These are phyloP conservation scores for Lycodopsis pacificus DNA, from an alignment of 2,797 vertebrate genomes.

Conservation along the genomic window DNA sequence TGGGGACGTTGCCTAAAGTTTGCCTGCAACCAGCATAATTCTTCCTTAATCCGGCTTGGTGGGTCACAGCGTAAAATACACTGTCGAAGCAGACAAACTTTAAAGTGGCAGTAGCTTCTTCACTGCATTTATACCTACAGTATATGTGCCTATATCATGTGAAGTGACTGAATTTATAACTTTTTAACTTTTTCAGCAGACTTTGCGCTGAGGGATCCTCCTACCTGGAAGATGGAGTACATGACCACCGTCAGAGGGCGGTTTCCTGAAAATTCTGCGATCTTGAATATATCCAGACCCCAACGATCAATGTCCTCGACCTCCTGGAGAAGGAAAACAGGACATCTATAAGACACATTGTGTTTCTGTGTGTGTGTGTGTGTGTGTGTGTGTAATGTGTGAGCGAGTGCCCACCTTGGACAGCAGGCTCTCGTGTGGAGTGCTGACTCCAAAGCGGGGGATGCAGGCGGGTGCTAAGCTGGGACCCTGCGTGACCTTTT, in stretches of 20 bases:
- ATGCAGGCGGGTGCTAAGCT: slow-evolving; percentile 81
- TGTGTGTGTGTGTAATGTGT: slow-evolving; percentile 3
- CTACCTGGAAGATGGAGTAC: slow-evolving; percentile 95
- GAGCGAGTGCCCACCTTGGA: slow-evolving; percentile 83
- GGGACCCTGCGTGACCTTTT: slow-evolving; percentile 81
- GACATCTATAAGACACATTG: slow-evolving; percentile 11
- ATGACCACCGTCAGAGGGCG: slow-evolving; percentile 92
- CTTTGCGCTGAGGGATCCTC: neutral
- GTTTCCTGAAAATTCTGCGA: slow-evolving; percentile 91
- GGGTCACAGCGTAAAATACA: neutral
- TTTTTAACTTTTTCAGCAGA: neutral
- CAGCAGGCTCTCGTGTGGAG: slow-evolving; percentile 87
- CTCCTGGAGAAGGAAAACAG: slow-evolving; percentile 82
- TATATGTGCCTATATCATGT: neutral
- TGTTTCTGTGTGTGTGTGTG: neutral
- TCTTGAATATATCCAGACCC: slow-evolving; percentile 93
- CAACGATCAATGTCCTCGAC: slow-evolving; percentile 91
- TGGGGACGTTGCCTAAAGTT: neutral
- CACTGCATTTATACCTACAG: neutral
- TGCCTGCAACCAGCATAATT: neutral
- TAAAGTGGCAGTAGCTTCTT: neutral
- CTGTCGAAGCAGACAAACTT: neutral
- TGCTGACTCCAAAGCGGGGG: slow-evolving; percentile 91
- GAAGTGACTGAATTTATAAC: neutral
- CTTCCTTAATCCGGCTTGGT: neutral